Conservation (phyloP, 2,113 vertebrate genomes). For the Uria aalge region DNA sequence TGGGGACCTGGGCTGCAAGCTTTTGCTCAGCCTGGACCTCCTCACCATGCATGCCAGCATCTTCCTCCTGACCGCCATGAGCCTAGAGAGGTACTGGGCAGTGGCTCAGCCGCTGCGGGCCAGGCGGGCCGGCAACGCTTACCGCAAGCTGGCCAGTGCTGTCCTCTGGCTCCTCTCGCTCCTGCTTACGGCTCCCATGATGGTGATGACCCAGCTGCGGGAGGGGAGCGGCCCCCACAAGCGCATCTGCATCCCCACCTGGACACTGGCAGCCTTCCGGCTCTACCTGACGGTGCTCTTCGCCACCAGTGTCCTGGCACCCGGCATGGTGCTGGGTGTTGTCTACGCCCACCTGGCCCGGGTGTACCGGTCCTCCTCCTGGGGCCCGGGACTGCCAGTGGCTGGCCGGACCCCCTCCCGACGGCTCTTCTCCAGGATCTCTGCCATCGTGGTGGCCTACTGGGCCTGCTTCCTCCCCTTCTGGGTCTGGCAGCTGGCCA, state of each 20-base stretch:
- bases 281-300: constrained; percentile 82
- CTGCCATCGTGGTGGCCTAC: constrained; percentile 78
- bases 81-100: constrained; percentile 83
- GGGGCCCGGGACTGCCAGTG: neutral
- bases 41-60: constrained; percentile 89
- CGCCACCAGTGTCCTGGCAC: constrained; percentile 76
- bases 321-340: constrained; percentile 72
- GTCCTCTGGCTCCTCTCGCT: constrained; percentile 76
- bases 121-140: neutral
- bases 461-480: constrained; percentile 89
- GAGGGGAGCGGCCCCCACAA: constrained; percentile 67
- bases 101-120: constrained; percentile 77
- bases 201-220: constrained; percentile 81
- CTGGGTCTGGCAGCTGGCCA: constrained; percentile 85
- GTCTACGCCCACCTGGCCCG: constrained; percentile 72
- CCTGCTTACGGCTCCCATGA: constrained; percentile 82
- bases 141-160: constrained; percentile 53
- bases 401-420: constrained; percentile 47
- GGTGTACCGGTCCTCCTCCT: constrained; percentile 50
- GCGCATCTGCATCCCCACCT: constrained; percentile 82
- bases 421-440: constrained; percentile 78
- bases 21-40: constrained; percentile 86
- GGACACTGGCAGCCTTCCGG: constrained; percentile 77
- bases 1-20: constrained; percentile 80
- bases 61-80: constrained; percentile 83